Evolutionary conservation across 2,113 vertebrate species (phyloP).

Genomic region (Rhinopomastus cyanomelas): DNA sequence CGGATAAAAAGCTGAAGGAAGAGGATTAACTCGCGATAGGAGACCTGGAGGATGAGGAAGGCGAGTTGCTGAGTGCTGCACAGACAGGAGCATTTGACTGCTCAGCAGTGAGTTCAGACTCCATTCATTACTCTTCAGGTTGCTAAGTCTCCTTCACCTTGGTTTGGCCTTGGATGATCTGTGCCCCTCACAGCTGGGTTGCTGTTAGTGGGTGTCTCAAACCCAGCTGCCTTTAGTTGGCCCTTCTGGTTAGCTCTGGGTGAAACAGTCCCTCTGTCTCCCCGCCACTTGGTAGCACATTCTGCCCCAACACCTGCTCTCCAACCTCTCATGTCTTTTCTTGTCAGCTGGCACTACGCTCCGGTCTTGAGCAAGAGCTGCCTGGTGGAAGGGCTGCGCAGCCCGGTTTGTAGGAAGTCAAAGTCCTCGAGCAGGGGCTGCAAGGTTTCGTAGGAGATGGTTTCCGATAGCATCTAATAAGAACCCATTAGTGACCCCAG

Average conservation of each 20-base stretch:
- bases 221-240: slow-evolving; percentile 7
- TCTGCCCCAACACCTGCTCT: slow-evolving; percentile 71
- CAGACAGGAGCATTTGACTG: neutral
- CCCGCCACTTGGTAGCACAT: slow-evolving; percentile 34
- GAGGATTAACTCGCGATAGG: neutral
- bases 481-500: neutral
- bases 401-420: slow-evolving; percentile 29
- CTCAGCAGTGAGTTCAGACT: neutral
- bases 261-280: neutral
- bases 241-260: slow-evolving; percentile 16
- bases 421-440: neutral
- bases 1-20: too few relatives aligned
- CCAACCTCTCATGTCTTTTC: slow-evolving; percentile 69
- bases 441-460: neutral
- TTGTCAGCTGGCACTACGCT: slow-evolving; percentile 68
- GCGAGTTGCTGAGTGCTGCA: neutral
- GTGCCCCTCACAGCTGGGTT: neutral
- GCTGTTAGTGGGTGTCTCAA: neutral
- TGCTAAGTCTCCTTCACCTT: neutral
- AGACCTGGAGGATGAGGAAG: neutral
- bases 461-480: neutral
- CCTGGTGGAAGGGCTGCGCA: slow-evolving; percentile 21
- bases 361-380: slow-evolving; percentile 67
- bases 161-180: neutral
- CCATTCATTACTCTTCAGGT: neutral